Evolutionary conservation across 2,113 vertebrate species (phyloP).

Genomic region (Riparia riparia): DNA sequence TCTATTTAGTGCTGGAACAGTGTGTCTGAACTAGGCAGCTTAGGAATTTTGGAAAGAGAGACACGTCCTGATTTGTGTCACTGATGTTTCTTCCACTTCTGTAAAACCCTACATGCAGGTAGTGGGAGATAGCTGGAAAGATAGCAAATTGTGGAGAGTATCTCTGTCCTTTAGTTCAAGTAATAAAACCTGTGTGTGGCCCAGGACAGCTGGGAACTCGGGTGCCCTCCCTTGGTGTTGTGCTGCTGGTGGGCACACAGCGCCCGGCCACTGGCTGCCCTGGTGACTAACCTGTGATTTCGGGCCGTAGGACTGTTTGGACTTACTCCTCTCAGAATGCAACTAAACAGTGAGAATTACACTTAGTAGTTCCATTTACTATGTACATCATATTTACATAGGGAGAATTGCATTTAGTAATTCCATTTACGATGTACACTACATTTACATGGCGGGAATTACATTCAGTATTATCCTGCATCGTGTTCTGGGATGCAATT

Average conservation of each 20-base stretch:
- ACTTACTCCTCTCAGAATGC: not conserved
- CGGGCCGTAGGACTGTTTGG: not conserved
- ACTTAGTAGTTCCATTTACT: not conserved
- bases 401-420: not conserved
- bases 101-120: too few relatives aligned
- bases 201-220: not conserved
- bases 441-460: not conserved
- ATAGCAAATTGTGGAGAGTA: not conserved
- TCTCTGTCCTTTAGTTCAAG: not conserved
- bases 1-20: not conserved
- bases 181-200: not conserved
- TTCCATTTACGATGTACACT: not conserved
- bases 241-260: not conserved
- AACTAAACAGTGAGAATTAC: not conserved
- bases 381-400: rapidly evolving
- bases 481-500: rapidly evolving
- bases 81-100: not conserved
- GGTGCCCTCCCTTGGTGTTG: not conserved
- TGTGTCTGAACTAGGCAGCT: not conserved
- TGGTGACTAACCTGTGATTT: not conserved
- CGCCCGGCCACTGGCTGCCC: not conserved
- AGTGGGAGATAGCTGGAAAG: not conserved
- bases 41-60: not conserved
- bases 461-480: not conserved
- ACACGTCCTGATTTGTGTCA: not conserved